Conservation (phyloP, 2,113 vertebrate species). For the Corvus moneduloides region DNA sequence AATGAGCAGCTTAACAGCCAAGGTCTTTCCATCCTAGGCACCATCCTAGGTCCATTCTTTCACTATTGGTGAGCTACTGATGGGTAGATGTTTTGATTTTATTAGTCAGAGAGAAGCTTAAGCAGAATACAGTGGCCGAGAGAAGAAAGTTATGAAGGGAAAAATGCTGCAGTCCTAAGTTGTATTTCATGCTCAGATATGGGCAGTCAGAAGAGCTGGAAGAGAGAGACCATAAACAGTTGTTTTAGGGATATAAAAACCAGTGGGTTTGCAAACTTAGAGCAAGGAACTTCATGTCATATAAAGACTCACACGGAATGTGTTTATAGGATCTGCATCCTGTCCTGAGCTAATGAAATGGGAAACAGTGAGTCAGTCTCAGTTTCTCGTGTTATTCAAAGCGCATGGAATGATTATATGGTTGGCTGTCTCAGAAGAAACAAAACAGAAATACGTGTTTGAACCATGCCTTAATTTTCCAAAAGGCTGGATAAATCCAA, state of each 20-base stretch:
- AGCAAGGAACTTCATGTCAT: conserved; percentile 19
- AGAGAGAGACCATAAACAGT: conserved; percentile 15
- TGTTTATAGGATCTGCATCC: conserved; percentile 66
- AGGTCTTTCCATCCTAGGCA: background rate
- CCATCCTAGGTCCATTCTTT: background rate
- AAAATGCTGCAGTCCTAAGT: background rate
- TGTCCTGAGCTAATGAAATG: conserved; percentile 54
- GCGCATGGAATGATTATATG: background rate
- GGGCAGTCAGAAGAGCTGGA: background rate
- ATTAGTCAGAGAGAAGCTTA: background rate
- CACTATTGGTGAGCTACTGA: background rate
- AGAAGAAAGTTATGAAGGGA: background rate
- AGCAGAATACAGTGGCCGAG: background rate
- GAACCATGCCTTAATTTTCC: conserved; percentile 48
- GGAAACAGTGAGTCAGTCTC: conserved; percentile 65
- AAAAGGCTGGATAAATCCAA: conserved; percentile 49
- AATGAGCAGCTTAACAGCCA: background rate
- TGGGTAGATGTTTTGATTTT: background rate
- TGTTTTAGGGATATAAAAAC: conserved; percentile 15
- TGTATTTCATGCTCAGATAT: background rate
- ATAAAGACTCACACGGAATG: conserved; percentile 23
- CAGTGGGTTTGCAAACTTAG: background rate
- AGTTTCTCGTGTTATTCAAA: conserved; percentile 50
- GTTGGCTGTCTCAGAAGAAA: conserved; percentile 59
- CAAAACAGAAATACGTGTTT: conserved; percentile 53